Base-by-base conservation (phyloP, 2,113 vertebrate genomes). In the Muntiacus reevesi region DNA sequence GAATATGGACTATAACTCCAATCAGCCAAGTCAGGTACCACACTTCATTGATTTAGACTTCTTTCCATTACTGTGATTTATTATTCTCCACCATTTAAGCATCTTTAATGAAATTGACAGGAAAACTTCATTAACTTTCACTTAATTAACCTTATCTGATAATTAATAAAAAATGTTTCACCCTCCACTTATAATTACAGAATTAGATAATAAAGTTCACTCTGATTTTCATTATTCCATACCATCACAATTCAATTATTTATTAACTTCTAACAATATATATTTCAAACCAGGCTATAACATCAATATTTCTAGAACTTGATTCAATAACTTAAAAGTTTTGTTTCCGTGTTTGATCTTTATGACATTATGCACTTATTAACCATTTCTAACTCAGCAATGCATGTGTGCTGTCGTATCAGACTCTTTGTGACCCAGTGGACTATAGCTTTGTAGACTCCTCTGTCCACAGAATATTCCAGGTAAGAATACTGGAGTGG, bases 101-200 rank as follows among this genome's bases (percentile, higher is more conserved):
- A 87, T 91, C 54, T 95, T 93, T 96, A 93, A 95, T 95, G 82
- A 97, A 95, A 96, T 13, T 98, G 85, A 95, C 60, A 98, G 67
- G 47, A 96, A 98, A 98, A 95, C 67, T 94, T 95, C 88, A 98
- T 97, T 98, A 97, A 89, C 55, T 97, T 96, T 88, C 57, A 95
- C 93, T 98, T 98, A 97, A 97, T 96, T 97, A 98, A 96, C 12
- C 30, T 96, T 96, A 97, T 96, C 92, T 97, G 85, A 94, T 97
- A 98, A 95, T 97, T 98, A 96, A 98, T 93, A 94, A 96, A 96
- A 97, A 95, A 47, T 52, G 55, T 88, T 96, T 86, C 50, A 85
- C 45, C 36, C 30, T 97, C 71, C 60, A 91, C 78, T 92, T 95
- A 86, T 91, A 96, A 98, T 98, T 96, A 96, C 7, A 98, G n/a